Conservation (phyloP, 2,797 vertebrate species). For the Megaceryle alcyon region DNA sequence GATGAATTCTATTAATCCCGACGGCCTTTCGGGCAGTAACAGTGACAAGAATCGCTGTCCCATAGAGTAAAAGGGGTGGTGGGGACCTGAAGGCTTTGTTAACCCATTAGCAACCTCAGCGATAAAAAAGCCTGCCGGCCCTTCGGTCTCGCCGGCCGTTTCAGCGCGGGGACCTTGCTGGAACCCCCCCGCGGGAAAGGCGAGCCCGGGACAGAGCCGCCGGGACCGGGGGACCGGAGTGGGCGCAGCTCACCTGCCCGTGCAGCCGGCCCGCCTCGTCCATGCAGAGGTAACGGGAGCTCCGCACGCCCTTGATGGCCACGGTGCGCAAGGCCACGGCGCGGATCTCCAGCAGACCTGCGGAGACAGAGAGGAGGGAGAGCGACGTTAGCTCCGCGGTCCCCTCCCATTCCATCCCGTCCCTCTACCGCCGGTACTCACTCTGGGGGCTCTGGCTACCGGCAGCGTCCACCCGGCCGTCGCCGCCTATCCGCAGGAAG, state of each 20-base stretch:
- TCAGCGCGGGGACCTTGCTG: background rate
- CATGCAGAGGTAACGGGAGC: constrained; percentile 90
- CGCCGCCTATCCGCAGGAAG: constrained; percentile 85
- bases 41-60: background rate
- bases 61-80: background rate
- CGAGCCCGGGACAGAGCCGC: background rate
- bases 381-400: background rate
- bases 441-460: constrained; percentile 83
- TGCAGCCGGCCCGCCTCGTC: constrained; percentile 83
- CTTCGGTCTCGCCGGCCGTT: background rate
- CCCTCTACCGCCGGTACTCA: constrained; percentile 75
- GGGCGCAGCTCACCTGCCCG: constrained; percentile 85
- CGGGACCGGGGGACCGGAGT: background rate
- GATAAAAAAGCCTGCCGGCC: background rate
- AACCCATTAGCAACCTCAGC: background rate
- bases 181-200: background rate
- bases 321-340: constrained; percentile 87
- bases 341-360: constrained; percentile 92
- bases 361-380: background rate
- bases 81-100: background rate
- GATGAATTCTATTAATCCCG: background rate
- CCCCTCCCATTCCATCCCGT: background rate
- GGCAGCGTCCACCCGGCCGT: constrained; percentile 87
- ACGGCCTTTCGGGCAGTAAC: background rate
- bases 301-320: constrained; percentile 88